Evolutionary conservation across 2,113 vertebrate genomes (phyloP), one percentile per base, ranked within the genome.

Genomic region (Silurus asotus): DNA sequence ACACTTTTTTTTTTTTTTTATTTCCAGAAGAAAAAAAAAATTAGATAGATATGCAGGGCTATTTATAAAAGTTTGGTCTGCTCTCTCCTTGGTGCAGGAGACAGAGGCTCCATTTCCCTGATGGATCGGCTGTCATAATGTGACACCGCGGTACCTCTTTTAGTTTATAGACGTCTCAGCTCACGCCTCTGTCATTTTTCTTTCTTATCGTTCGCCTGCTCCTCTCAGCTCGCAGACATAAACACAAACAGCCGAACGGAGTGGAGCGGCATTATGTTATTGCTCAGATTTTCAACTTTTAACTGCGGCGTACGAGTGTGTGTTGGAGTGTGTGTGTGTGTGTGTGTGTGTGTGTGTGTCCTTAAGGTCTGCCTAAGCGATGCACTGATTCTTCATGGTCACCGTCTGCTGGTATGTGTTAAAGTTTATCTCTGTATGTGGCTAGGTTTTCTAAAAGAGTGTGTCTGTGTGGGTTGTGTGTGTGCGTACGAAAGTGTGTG

Each of bases 41-140:
- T 70, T 53, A 23, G n/a, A 55, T 82, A 28, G 53, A 45, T 19
- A 58, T 88, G 88, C 19, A 69, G 72, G 90, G 93, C 90, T 93
- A 90, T 94, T 96, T 94, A 94, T 94, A 95, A 96, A 94, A 92
- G 85, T 92, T 94, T 91, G 91, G 85, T 87, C 75, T 92, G 91
- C 93, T 92, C 95, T 96, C 94, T 96, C 93, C 94, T 92, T 94
- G 93, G 93, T 93, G 89, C 90, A 89, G 83, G 86, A 95, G 95
- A 95, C 94, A 93, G 93, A 90, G 93, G 92, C 93, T 96, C 95
- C 91, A 94, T 97, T 97, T 95, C 94, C 91, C 92, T 96, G 96
- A 97, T 95, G 94, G 95, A 97, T 97, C 89, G 92, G 93, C 93
- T 95, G 95, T 95, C 95, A 96, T 93, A 92, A 92, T 88, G 88